These are phyloP conservation scores for Acrocera orbiculus DNA, from an alignment of 2,888 invertebrate genomes.

Conservation along the genomic window DNA sequence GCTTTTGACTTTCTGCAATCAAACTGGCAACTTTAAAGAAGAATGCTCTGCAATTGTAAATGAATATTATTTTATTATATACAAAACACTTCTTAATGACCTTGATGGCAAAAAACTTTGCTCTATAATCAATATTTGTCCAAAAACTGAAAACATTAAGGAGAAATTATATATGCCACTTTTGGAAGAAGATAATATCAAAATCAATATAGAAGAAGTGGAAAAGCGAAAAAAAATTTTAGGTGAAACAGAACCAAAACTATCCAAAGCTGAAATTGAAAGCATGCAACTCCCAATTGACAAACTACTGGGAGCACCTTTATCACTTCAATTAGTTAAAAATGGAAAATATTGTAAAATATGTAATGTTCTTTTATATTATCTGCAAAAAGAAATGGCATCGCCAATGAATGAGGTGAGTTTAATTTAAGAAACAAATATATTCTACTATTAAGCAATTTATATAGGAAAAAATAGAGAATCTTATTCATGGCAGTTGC, in stretches of 20 bases:
- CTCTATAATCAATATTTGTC: constrained; percentile 38
- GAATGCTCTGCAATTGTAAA: constrained; percentile 64
- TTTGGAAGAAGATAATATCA: too few relatives aligned
- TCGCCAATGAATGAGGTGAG: constrained; percentile 46
- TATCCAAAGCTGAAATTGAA: constrained; percentile 22
- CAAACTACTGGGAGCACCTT: constrained; percentile 27
- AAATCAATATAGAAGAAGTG: not conserved
- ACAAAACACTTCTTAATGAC: constrained; percentile 47
- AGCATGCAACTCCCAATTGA: constrained; percentile 37
- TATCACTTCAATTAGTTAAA: constrained; percentile 22
- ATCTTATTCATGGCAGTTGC: too few relatives aligned
- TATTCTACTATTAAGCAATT: constrained; percentile 27
- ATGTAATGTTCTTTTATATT: constrained; percentile 70
- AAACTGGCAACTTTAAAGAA: constrained; percentile 50
- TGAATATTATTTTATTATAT: constrained; percentile 58
- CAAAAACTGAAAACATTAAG: constrained; percentile 22
- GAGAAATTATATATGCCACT: not conserved
- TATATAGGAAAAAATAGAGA: constrained; percentile 47
- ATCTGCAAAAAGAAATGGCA: constrained; percentile 54
- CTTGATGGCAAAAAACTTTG: constrained; percentile 56
- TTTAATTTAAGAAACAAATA: not conserved
- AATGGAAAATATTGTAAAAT: constrained; percentile 46
- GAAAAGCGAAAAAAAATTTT: constrained; percentile 16
- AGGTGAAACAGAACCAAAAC: constrained; percentile 23
- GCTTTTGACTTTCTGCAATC: constrained; percentile 60